Conservation (phyloP, 2,797 vertebrate species). For the Melanotaenia maccullochi region DNA sequence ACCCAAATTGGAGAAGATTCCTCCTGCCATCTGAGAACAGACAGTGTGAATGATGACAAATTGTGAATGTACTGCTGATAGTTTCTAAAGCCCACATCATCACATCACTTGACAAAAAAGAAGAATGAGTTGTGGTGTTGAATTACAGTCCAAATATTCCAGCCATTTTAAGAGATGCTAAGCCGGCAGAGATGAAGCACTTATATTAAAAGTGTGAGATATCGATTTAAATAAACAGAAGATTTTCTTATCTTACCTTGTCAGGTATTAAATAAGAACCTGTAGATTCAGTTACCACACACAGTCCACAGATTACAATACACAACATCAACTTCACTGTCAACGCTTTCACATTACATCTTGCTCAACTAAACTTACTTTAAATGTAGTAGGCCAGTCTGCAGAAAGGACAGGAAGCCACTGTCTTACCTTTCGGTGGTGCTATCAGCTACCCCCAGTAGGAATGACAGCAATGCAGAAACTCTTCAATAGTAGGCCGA, state of each 20-base stretch:
- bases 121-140: neutral
- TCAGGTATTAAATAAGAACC: conserved; percentile 20
- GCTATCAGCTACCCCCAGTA: conserved; percentile 74
- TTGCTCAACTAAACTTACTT: conserved; percentile 23
- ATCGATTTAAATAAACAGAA: conserved; percentile 1
- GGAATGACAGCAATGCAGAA: conserved; percentile 84
- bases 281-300: conserved; percentile 32
- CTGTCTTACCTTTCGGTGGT: conserved; percentile 71
- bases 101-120: conserved; percentile 9
- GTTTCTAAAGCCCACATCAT: conserved; percentile 7
- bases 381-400: conserved; percentile 34
- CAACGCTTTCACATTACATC: neutral
- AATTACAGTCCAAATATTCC: conserved; percentile 6
- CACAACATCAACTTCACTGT: conserved; percentile 14
- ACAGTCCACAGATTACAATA: conserved; percentile 27
- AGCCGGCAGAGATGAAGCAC: neutral
- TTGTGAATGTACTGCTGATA: neutral
- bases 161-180: conserved; percentile 4
- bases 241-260: conserved; percentile 61
- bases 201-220: conserved; percentile 1
- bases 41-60: conserved; percentile 13
- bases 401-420: conserved; percentile 55
- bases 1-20: conserved; percentile 84
- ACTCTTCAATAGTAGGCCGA: conserved; percentile 72
- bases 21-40: conserved; percentile 86